Evolutionary conservation across 1,140 invertebrate genomes (phyloP).

Genomic region (Ceratina japonica): DNA sequence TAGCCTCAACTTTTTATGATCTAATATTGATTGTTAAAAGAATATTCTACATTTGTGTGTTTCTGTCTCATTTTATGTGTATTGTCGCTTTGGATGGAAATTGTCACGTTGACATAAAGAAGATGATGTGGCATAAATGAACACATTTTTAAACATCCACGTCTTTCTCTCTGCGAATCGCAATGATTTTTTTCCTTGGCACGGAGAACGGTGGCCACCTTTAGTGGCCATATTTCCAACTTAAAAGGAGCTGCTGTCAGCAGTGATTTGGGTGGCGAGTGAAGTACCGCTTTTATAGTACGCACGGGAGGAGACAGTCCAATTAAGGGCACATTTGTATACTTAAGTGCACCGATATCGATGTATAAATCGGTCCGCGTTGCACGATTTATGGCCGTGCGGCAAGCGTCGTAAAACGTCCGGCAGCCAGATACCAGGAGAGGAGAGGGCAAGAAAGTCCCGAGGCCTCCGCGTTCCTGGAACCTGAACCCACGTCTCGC

Average conservation of each 20-base stretch:
- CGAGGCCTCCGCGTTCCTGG: conserved; percentile 46
- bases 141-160: not conserved
- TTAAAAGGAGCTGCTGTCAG: conserved; percentile 58
- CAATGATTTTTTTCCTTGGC: conserved; percentile 10
- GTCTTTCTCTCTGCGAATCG: not conserved
- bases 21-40: no score
- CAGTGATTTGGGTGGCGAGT: conserved; percentile 60
- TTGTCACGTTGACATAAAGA: no score
- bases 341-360: conserved; percentile 72
- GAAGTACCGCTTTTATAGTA: conserved; percentile 63
- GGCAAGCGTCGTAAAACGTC: conserved; percentile 72
- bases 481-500: conserved; percentile 46
- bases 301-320: conserved; percentile 66
- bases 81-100: no score
- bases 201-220: conserved; percentile 37
- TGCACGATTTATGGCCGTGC: conserved; percentile 70
- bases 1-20: no score
- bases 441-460: conserved; percentile 26
- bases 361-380: conserved; percentile 68
- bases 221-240: conserved; percentile 58
- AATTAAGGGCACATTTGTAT: conserved; percentile 75
- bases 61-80: no score
- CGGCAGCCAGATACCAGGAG: conserved; percentile 48
- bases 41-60: no score
- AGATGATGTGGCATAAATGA: no score